Evolutionary conservation across 64 coral and sea anemone species (phyloP).

Genomic region (Cladopsammia gracilis): DNA sequence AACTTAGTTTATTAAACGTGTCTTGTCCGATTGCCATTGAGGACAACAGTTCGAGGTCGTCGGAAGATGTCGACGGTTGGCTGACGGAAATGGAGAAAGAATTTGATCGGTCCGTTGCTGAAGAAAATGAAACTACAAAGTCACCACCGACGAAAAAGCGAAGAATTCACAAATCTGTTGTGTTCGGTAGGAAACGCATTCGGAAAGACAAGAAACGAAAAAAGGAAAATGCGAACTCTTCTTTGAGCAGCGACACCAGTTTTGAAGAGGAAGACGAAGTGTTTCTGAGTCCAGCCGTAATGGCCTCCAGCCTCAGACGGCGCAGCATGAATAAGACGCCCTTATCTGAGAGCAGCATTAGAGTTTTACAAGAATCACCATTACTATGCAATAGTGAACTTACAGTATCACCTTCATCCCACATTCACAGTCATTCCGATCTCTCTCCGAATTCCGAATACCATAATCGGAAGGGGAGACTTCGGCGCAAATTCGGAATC

Average conservation of each 20-base stretch:
- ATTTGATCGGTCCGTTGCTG: not conserved
- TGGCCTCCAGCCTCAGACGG: slow-evolving; percentile 11
- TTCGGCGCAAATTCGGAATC: not conserved
- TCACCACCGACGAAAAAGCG: slow-evolving; percentile 54
- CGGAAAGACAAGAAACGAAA: slow-evolving; percentile 17
- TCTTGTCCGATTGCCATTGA: not conserved
- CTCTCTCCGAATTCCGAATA: slow-evolving; percentile 34
- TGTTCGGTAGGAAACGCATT: slow-evolving; percentile 53
- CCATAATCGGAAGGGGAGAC: not conserved
- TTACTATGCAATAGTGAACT: slow-evolving; percentile 63
- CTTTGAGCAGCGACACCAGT: slow-evolving; percentile 52
- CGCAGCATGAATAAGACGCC: slow-evolving; percentile 51
- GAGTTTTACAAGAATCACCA: slow-evolving; percentile 83
- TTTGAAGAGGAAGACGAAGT: slow-evolving; percentile 83
- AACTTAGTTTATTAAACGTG: not conserved
- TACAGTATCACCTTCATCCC: slow-evolving; percentile 45
- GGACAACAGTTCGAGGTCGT: not conserved
- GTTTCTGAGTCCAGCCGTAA: slow-evolving; percentile 60
- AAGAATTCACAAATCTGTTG: slow-evolving; percentile 75
- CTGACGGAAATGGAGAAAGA: slow-evolving; percentile 50
- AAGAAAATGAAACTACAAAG: not conserved
- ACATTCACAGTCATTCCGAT: slow-evolving; percentile 50
- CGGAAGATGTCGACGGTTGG: not conserved
- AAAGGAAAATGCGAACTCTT: not conserved
- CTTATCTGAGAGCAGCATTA: slow-evolving; percentile 76